A percentile compares a stretch with the other conserved stretches of the same genome.
Evolutionary conservation across 1,140 invertebrate genomes (phyloP).

Genomic region (Diprion similis): DNA sequence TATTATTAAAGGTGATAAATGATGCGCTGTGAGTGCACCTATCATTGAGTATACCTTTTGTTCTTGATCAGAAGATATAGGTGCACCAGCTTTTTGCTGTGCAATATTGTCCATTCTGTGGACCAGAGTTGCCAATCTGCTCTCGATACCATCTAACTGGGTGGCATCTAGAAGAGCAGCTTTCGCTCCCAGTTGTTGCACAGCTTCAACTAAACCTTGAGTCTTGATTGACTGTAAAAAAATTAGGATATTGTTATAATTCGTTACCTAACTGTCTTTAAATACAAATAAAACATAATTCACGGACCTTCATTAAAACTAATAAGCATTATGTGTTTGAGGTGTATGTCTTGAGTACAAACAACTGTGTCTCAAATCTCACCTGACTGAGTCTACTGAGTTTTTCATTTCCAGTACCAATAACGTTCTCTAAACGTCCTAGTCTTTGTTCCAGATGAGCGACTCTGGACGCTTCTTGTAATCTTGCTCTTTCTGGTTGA

Average conservation of each 20-base stretch:
- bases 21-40: not conserved
- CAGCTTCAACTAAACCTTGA: conserved; percentile 69
- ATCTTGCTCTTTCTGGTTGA: conserved; percentile 52
- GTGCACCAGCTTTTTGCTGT: conserved; percentile 70
- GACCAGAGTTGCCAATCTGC: conserved; percentile 73
- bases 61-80: conserved; percentile 77
- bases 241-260: not conserved
- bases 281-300: not conserved
- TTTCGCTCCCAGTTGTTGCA: conserved; percentile 77
- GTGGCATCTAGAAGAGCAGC: conserved; percentile 79
- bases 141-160: conserved; percentile 85
- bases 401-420: conserved; percentile 52
- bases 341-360: too few relatives aligned
- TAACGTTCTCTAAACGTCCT: conserved; percentile 50
- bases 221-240: conserved; percentile 42
- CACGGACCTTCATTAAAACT: too few relatives aligned
- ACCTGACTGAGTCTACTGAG: conserved; percentile 51
- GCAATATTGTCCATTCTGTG: conserved; percentile 79
- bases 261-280: not conserved
- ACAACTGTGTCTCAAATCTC: conserved; percentile 12
- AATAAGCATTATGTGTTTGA: too few relatives aligned
- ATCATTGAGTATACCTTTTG: conserved; percentile 69
- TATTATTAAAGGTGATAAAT: not conserved
- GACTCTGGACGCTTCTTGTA: conserved; percentile 48
- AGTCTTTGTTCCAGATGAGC: conserved; percentile 53